Conservation (phyloP, 2,888 invertebrate species). For the Timema cristinae region DNA sequence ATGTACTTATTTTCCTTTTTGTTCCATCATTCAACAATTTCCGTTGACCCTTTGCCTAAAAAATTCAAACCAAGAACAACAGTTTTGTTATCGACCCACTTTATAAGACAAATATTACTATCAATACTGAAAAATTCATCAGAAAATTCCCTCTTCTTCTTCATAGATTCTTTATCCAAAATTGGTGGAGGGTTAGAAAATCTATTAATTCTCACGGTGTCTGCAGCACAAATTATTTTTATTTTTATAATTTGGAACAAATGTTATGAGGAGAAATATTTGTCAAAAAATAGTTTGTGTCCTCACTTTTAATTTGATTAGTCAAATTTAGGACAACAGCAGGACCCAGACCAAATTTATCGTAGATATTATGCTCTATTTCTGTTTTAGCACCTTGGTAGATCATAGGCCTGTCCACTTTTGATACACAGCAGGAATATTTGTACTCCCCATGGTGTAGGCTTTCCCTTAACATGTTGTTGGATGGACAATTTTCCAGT, state of each 20-base stretch:
- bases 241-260: conserved; percentile 26
- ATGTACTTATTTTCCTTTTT: conserved; percentile 32
- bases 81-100: conserved; percentile 12
- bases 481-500: too few relatives aligned
- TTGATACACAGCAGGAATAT: conserved; percentile 34
- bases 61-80: neutral
- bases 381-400: conserved; percentile 32
- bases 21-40: conserved; percentile 25
- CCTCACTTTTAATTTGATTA: conserved; percentile 24
- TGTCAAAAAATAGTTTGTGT: conserved; percentile 30
- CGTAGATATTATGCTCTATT: conserved; percentile 17
- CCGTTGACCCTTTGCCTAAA: neutral
- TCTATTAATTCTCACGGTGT: neutral
- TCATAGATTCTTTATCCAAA: neutral
- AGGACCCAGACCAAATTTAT: conserved; percentile 30
- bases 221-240: conserved; percentile 20
- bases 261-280: conserved; percentile 31
- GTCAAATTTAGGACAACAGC: conserved; percentile 30
- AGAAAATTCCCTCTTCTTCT: neutral
- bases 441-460: neutral
- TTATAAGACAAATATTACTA: neutral
- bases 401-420: conserved; percentile 37
- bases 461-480: conserved; percentile 18
- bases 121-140: neutral
- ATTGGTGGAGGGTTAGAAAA: conserved; percentile 3